Evolutionary conservation across 2,888 invertebrate species (phyloP).

Genomic region (Lysandra coridon): DNA sequence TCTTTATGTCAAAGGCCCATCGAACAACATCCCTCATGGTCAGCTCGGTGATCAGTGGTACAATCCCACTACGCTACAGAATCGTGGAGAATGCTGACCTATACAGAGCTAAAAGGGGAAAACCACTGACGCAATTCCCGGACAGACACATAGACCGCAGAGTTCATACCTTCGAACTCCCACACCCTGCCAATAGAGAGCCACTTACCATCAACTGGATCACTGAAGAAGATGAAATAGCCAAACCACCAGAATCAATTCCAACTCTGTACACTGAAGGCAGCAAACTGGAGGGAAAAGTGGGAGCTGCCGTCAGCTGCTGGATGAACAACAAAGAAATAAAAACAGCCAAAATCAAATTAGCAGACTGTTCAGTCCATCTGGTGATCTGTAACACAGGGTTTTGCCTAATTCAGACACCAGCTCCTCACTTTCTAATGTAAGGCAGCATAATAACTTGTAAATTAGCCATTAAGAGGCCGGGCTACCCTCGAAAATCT

Average conservation of each 20-base stretch:
- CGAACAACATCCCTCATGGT: constrained; percentile 31
- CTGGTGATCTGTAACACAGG: no score
- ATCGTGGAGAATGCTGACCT: constrained; percentile 26
- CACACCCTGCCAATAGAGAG: not conserved
- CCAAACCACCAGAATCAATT: no score
- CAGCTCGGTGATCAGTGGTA: not conserved
- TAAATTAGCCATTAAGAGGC: no score
- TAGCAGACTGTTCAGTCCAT: not conserved
- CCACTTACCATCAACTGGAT: no score
- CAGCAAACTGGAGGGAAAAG: constrained; percentile 12
- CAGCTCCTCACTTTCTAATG: no score
- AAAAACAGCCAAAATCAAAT: not conserved
- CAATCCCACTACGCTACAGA: constrained; percentile 33
- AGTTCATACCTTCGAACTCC: not conserved
- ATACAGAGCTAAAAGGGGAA: constrained; percentile 34
- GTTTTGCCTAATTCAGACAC: no score
- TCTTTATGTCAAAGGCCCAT: constrained; percentile 30
- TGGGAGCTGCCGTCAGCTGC: constrained; percentile 16
- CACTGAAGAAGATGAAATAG: no score
- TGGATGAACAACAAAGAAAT: not conserved
- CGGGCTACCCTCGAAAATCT: no score
- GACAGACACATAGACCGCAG: constrained; percentile 25
- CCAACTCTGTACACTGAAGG: not conserved
- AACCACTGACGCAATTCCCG: not conserved
- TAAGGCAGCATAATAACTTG: no score